phyloP scores from a whole-genome alignment of 2,797 vertebrate species.

The Hydrophis major region DNA sequence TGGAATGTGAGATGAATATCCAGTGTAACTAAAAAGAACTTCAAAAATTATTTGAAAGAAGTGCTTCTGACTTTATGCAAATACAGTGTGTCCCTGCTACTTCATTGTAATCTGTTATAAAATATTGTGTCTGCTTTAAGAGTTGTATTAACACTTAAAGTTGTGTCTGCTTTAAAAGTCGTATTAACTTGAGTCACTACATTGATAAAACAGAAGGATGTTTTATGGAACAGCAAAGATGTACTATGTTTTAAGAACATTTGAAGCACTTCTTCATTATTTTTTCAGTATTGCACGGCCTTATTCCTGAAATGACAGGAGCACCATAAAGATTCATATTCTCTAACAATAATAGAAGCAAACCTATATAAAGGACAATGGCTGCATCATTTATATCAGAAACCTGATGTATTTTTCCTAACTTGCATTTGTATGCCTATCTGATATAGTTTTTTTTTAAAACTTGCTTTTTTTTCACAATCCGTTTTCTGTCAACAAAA shows the following conservation, averaged over 20 bases:
- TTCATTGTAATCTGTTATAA: neutral
- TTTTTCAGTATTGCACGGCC: neutral
- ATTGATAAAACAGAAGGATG: neutral
- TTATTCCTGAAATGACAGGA: constrained; percentile 4
- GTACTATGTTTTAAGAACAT: neutral
- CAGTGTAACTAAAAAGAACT: constrained; percentile 19
- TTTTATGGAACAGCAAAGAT: neutral
- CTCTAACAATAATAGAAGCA: constrained; percentile 2
- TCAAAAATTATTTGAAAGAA: neutral
- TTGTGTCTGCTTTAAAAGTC: too few relatives aligned
- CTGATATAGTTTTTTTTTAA: neutral
- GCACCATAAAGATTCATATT: neutral
- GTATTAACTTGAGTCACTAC: neutral
- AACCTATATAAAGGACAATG: neutral
- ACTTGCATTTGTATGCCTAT: neutral
- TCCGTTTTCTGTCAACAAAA: neutral
- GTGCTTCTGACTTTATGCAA: neutral
- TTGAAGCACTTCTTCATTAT: neutral
- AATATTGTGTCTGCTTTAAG: neutral
- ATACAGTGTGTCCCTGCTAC: neutral
- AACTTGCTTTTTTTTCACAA: neutral
- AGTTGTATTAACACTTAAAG: neutral
- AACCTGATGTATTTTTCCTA: constrained; percentile 15
- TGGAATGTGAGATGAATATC: constrained; percentile 5
- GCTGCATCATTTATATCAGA: constrained; percentile 26